phyloP scores from a whole-genome alignment of 2,888 invertebrate genomes.

The Junonia oenone region DNA sequence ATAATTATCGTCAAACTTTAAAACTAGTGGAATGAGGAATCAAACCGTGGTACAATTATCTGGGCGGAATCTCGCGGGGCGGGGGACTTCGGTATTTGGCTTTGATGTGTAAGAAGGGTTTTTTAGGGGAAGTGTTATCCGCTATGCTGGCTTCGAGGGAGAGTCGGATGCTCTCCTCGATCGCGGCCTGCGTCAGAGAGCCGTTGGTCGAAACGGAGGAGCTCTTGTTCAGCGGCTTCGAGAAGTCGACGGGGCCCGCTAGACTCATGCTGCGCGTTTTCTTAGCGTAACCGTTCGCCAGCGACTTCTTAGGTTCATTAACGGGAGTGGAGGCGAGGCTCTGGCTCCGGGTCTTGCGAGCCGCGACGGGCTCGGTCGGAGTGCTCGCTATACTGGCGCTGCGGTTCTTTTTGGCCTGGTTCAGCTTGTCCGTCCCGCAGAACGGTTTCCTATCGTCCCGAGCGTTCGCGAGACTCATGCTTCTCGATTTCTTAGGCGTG shows the following conservation, averaged over 20 bases:
- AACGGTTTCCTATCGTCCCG: conserved; percentile 47
- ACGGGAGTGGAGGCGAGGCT: conserved; percentile 63
- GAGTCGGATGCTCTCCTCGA: conserved; percentile 68
- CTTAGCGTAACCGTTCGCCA: conserved; percentile 46
- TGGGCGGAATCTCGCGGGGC: conserved; percentile 80
- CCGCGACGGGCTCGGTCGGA: conserved; percentile 39
- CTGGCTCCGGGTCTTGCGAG: conserved; percentile 55
- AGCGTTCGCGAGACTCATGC: conserved; percentile 58
- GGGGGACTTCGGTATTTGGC: conserved; percentile 86
- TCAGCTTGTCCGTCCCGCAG: conserved; percentile 56
- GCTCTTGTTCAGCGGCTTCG: conserved; percentile 48
- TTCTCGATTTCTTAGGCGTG: conserved; percentile 64
- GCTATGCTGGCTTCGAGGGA: conserved; percentile 62
- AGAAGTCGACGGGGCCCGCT: conserved; percentile 45
- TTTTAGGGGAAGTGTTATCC: conserved; percentile 59
- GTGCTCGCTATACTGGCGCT: conserved; percentile 45
- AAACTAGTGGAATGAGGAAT: conserved; percentile 55
- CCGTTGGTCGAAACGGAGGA: conserved; percentile 41
- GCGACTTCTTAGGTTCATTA: conserved; percentile 47
- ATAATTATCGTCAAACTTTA: conserved; percentile 31
- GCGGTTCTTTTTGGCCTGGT: conserved; percentile 42
- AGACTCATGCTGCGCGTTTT: conserved; percentile 70
- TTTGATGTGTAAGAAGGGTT: conserved; percentile 84
- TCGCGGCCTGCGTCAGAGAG: conserved; percentile 64
- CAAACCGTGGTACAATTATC: conserved; percentile 47